Conservation (phyloP, 2,888 invertebrate species). For the Nymphalis urticae region DNA sequence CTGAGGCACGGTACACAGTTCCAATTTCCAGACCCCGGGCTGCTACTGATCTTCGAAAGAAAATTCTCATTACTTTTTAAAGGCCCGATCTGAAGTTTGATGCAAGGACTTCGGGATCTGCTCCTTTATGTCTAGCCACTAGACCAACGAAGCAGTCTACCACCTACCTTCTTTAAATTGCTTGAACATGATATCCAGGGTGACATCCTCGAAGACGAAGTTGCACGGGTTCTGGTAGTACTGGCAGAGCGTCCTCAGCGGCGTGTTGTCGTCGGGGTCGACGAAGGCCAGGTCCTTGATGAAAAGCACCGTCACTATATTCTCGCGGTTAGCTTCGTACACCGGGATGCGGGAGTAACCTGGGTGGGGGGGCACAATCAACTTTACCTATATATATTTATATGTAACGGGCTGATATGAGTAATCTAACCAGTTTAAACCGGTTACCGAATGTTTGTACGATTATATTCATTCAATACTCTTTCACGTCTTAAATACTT, state of each 20-base stretch:
- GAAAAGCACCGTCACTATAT: conserved; percentile 96
- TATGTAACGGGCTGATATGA: too few relatives aligned
- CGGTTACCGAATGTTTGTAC: too few relatives aligned
- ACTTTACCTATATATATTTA: not conserved
- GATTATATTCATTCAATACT: too few relatives aligned
- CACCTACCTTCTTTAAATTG: conserved; percentile 96
- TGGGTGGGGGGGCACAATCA: conserved; percentile 47
- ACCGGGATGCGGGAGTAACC: conserved; percentile 98
- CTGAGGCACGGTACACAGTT: too few relatives aligned
- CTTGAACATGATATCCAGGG: conserved; percentile 96
- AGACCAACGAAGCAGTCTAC: not conserved
- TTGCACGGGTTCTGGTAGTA: conserved; percentile 98
- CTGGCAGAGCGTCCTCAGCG: conserved; percentile 94
- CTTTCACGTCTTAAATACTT: too few relatives aligned
- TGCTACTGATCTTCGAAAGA: too few relatives aligned
- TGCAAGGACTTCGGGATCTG: too few relatives aligned
- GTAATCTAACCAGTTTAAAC: too few relatives aligned
- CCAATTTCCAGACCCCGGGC: too few relatives aligned
- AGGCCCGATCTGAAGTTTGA: too few relatives aligned
- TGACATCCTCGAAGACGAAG: conserved; percentile 97
- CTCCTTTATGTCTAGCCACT: too few relatives aligned
- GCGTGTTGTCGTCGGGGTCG: conserved; percentile 98
- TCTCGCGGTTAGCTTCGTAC: conserved; percentile 90
- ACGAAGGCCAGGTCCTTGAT: conserved; percentile 99
- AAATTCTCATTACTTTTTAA: too few relatives aligned